Evolutionary conservation across 2,888 invertebrate genomes (phyloP).

Genomic region (Campoplex nolae): DNA sequence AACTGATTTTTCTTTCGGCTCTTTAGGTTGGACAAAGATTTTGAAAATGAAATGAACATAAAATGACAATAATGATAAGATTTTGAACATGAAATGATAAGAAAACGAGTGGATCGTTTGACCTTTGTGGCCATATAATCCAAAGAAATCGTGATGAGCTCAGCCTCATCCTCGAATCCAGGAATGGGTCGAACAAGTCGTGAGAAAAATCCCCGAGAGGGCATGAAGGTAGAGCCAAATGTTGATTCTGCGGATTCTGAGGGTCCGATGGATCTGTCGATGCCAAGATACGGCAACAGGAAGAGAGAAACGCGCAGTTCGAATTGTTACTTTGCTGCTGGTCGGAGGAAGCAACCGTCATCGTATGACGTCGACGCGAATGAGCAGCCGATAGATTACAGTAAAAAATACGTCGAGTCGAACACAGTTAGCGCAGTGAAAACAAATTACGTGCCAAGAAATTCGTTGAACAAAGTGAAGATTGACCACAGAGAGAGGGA

Average conservation of each 20-base stretch:
- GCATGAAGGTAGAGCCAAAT: slow-evolving; percentile 18
- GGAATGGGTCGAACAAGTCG: slow-evolving; percentile 59
- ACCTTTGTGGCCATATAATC: neutral
- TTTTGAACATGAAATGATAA: neutral
- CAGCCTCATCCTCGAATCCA: slow-evolving; percentile 48
- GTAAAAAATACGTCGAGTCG: slow-evolving; percentile 85
- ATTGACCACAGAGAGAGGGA: slow-evolving; percentile 66
- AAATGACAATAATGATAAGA: neutral
- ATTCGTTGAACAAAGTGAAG: slow-evolving; percentile 65
- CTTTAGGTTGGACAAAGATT: too few relatives aligned
- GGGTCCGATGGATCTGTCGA: slow-evolving; percentile 59
- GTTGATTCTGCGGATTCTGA: slow-evolving; percentile 51
- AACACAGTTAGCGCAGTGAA: slow-evolving; percentile 67
- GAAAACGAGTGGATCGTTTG: neutral
- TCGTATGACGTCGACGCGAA: slow-evolving; percentile 78
- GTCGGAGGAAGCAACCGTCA: slow-evolving; percentile 39
- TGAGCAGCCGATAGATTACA: slow-evolving; percentile 87
- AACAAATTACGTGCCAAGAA: slow-evolving; percentile 60
- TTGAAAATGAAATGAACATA: neutral
- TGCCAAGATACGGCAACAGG: slow-evolving; percentile 60
- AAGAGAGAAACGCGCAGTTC: neutral
- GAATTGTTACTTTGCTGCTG: slow-evolving; percentile 47
- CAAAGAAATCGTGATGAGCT: slow-evolving; percentile 63
- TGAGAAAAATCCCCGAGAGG: slow-evolving; percentile 31
- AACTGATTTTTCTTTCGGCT: too few relatives aligned